Evolutionary conservation across 1,140 invertebrate species (phyloP).

Genomic region (Zophobas morio): DNA sequence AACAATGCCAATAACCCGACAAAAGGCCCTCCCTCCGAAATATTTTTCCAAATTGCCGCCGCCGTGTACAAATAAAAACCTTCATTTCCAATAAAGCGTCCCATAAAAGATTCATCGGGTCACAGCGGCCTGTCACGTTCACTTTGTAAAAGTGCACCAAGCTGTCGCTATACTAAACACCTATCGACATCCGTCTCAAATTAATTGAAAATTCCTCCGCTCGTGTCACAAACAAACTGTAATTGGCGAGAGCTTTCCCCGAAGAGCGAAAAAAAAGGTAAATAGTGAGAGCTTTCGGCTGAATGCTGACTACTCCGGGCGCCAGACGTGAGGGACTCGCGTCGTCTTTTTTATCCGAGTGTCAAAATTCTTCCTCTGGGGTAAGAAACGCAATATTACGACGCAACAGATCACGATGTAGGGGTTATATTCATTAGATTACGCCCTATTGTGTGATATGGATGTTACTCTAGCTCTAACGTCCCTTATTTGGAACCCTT

Average conservation of each 20-base stretch:
- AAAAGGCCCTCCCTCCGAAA: neutral
- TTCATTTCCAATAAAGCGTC: constrained; percentile 21
- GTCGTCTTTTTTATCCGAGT: neutral
- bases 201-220: constrained; percentile 26
- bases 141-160: constrained; percentile 9
- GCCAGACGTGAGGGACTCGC: constrained; percentile 22
- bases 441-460: neutral
- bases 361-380: constrained; percentile 4
- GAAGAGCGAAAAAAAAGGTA: constrained; percentile 16
- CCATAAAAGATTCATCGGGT: constrained; percentile 22
- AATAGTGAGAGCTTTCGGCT: constrained; percentile 19
- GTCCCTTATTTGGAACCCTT: neutral
- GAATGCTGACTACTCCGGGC: constrained; percentile 23
- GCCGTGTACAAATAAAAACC: constrained; percentile 9
- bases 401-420: neutral
- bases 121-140: constrained; percentile 10
- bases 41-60: constrained; percentile 19
- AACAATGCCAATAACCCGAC: neutral
- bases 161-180: neutral
- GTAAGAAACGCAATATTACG: constrained; percentile 10
- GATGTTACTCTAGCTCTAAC: neutral
- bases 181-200: constrained; percentile 1
- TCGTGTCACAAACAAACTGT: constrained; percentile 4
- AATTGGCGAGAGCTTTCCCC: constrained; percentile 10
- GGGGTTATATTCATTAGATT: neutral